Evolutionary conservation across 2,113 vertebrate genomes (phyloP).

Genomic region (Onychorhynchus coronatus): DNA sequence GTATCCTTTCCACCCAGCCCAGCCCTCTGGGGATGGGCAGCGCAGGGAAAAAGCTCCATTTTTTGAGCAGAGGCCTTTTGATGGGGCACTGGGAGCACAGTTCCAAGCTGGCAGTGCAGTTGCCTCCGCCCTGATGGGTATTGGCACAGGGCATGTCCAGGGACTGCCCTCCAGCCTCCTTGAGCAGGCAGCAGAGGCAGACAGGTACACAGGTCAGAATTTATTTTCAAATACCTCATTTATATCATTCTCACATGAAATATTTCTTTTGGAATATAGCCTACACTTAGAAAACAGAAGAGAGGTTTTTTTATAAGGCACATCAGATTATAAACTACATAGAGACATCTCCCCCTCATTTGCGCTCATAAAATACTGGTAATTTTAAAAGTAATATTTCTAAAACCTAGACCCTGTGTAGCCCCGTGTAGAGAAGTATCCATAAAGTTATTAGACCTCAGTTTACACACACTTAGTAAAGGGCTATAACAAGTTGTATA

Average conservation of each 20-base stretch:
- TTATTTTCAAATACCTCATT: constrained; percentile 68
- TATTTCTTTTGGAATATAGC: constrained; percentile 34
- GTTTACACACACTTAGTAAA: constrained; percentile 32
- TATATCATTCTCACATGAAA: constrained; percentile 59
- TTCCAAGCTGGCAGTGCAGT: not conserved
- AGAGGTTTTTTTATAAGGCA: constrained; percentile 66
- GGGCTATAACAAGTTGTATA: constrained; percentile 37
- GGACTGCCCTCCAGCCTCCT: not conserved
- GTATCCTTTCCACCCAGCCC: not conserved
- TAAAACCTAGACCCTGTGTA: constrained; percentile 55
- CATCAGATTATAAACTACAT: constrained; percentile 58
- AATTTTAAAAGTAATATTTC: constrained; percentile 45
- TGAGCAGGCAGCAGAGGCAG: not conserved
- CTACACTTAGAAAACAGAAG: constrained; percentile 56
- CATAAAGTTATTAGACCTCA: constrained; percentile 27
- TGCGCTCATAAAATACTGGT: constrained; percentile 1
- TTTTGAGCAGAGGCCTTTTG: not conserved
- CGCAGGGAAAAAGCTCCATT: not conserved
- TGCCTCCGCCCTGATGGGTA: not conserved
- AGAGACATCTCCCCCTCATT: constrained; percentile 13
- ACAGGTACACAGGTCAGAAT: constrained; percentile 28
- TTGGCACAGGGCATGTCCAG: fast-evolving
- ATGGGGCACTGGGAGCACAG: fast-evolving
- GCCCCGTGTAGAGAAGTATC: constrained; percentile 14
- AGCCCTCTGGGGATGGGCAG: not conserved